Conservation (phyloP, 2,888 invertebrate species). For the Athetis lepigone region DNA sequence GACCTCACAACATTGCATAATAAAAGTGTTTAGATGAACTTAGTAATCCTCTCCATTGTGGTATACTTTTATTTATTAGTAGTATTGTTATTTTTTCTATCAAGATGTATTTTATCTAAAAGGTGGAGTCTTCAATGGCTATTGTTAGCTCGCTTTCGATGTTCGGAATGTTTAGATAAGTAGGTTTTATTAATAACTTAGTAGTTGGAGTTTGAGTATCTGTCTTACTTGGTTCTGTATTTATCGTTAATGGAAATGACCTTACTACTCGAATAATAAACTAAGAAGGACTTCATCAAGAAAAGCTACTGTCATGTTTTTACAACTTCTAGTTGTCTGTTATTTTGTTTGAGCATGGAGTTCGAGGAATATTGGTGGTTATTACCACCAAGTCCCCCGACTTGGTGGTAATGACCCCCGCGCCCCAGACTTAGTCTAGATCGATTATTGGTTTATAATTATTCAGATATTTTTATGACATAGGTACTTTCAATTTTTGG, state of each 20-base stretch:
- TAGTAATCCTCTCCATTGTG: conserved; percentile 19
- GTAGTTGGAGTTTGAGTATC: not conserved
- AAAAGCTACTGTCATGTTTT: not conserved
- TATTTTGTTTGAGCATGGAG: not conserved
- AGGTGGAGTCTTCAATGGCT: conserved; percentile 13
- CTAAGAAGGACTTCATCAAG: too few species aligned
- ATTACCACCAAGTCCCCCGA: too few species aligned
- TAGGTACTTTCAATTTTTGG: too few species aligned
- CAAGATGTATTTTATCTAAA: conserved; percentile 21
- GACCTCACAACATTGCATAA: conserved; percentile 31
- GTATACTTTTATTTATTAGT: conserved; percentile 28
- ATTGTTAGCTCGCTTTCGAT: conserved; percentile 21
- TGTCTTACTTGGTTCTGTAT: not conserved
- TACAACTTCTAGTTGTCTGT: too few species aligned
- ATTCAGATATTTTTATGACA: too few species aligned
- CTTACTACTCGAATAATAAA: too few species aligned
- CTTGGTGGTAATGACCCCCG: too few species aligned
- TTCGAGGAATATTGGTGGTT: not conserved
- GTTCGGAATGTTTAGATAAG: not conserved
- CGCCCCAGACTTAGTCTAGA: too few species aligned
- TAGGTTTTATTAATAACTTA: conserved; percentile 22
- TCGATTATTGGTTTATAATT: too few species aligned
- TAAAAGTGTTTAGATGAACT: conserved; percentile 27
- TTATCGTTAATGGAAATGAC: not conserved
- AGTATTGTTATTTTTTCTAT: conserved; percentile 30